Base-by-base conservation (phyloP, 2,888 invertebrate genomes). In the Hololepta plana region DNA sequence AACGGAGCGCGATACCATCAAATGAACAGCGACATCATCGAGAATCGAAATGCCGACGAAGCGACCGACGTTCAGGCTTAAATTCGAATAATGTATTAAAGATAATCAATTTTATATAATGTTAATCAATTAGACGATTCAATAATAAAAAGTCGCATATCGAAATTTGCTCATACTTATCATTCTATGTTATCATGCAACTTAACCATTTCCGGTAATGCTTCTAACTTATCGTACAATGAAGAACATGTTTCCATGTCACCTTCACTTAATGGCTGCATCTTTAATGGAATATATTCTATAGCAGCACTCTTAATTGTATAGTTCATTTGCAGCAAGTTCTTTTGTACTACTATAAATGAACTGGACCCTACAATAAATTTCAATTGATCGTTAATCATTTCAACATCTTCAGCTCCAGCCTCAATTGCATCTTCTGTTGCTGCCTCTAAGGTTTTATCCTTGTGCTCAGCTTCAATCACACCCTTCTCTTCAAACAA, bases 361-460 rank as follows among this genome's bases (percentile, higher is more conserved):
- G 54, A 46, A 1, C 44, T 34, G 9, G 65, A 57, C 12, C 58
- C 61, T 41, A 70, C 69, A 3, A 56, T 39, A 43, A 77, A 76
- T 61, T 72, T 43, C 10, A 63, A 50, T 3, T 51, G 42, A 2
- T 50, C 45, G 21, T 61, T 52, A 2, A 58, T 30, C 27, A 66
- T 43, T 39, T 59, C 57, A 3, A 75, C 69, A 33, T 77, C 76
- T 48, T 75, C 72, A 1, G 74, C 74, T 1, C 69, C 72, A 11
- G 59, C 57, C 37, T 63, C 61, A 35, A 79, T 76, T 0, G 76
- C 79, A 52, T 71, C 63, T 13, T 68, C 69, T 1, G 64, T 62
- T 2, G 66, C 68, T 19, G 49, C 41, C 36, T 74, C 70, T 15
- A 67, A 44, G n/a, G 39, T 31, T 3, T 27, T 20, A 2, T 39